phyloP scores from a whole-genome alignment of 2,888 invertebrate species.

The Nasonovia ribisnigri region DNA sequence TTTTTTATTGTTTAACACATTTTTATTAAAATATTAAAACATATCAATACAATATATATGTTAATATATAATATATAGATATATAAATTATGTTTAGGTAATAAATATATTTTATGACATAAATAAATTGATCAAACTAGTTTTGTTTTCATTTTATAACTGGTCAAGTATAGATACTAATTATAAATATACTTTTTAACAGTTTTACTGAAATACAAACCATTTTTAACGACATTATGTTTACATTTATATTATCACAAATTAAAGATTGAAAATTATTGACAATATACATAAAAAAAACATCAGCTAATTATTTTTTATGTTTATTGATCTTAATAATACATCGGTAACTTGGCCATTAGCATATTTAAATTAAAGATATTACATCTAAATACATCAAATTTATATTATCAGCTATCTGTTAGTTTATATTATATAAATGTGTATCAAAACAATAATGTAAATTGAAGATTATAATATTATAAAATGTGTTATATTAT shows the following conservation, averaged over 20 bases:
- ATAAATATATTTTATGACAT: neutral
- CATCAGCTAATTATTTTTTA: neutral
- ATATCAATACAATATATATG: constrained; percentile 29
- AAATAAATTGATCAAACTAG: constrained; percentile 13
- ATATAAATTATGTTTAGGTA: neutral
- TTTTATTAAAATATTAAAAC: constrained; percentile 38
- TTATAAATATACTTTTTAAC: neutral
- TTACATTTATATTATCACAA: neutral
- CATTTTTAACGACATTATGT: neutral
- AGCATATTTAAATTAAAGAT: too few species aligned
- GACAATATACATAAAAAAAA: neutral
- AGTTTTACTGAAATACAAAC: neutral
- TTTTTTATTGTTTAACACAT: constrained; percentile 34
- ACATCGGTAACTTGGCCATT: too few species aligned
- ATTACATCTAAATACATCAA: too few species aligned
- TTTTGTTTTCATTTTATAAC: neutral
- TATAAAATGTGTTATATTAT: neutral
- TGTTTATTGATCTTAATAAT: too few species aligned
- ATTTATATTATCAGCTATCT: neutral
- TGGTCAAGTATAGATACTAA: neutral
- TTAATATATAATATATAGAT: neutral
- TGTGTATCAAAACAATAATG: neutral
- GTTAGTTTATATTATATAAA: neutral
- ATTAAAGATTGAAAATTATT: neutral
- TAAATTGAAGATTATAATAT: neutral